Conservation (phyloP, 2,797 vertebrate genomes). For the Iguana delicatissima region DNA sequence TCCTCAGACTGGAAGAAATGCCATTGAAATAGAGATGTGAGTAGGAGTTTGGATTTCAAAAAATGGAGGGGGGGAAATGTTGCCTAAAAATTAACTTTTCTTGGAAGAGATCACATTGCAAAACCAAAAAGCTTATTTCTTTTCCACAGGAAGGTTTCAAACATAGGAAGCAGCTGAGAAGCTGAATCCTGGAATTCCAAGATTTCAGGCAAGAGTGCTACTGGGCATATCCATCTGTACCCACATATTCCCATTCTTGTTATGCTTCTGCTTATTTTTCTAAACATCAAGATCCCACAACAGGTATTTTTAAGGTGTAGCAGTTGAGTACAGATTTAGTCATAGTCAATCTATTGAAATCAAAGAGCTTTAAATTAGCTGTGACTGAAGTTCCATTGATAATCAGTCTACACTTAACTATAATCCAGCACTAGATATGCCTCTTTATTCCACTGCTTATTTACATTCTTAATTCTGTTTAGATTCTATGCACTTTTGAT, state of each 20-base stretch:
- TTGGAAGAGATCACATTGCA: constrained; percentile 28
- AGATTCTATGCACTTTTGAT: background rate
- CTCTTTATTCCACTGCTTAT: background rate
- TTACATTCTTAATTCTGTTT: background rate
- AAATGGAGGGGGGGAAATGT: background rate
- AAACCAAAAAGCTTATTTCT: rapidly evolving
- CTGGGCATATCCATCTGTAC: background rate
- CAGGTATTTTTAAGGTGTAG: background rate
- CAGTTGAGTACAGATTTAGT: background rate
- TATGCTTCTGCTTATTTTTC: background rate
- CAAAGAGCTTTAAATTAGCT: background rate
- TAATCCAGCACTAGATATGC: background rate
- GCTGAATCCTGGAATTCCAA: too few species aligned
- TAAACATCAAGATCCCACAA: background rate
- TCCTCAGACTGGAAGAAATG: background rate
- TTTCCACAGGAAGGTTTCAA: background rate
- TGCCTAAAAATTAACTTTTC: constrained; percentile 4
- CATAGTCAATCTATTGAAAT: background rate
- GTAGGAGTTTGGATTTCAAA: background rate
- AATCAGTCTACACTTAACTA: background rate
- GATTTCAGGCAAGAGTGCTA: background rate
- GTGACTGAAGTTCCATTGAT: background rate
- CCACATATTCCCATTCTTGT: background rate
- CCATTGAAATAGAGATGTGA: background rate
- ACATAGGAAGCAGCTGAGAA: too few species aligned